These are phyloP conservation scores for Platichthys stellatus DNA, from an alignment of 2,113 vertebrate genomes.

Conservation along the genomic window DNA sequence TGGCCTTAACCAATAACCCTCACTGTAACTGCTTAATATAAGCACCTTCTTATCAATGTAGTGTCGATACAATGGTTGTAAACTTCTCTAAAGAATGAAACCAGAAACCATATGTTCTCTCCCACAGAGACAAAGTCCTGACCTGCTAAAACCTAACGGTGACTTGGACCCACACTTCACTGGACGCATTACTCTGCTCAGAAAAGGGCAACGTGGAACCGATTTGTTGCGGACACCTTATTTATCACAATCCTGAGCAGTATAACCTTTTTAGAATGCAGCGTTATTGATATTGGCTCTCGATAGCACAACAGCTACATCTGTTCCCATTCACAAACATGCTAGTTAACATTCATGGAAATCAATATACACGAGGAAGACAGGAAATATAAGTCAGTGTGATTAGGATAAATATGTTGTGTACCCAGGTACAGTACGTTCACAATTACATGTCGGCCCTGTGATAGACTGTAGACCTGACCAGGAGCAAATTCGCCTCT, in stretches of 20 bases:
- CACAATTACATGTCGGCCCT: not conserved
- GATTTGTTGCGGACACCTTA: not conserved
- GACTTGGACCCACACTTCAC: conserved; percentile 1
- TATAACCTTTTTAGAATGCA: conserved; percentile 34
- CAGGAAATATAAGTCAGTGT: not conserved
- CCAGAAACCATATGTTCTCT: not conserved
- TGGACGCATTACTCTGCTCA: not conserved
- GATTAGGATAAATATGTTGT: not conserved
- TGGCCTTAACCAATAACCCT: too few species aligned
- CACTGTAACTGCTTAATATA: not conserved
- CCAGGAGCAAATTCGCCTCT: not conserved
- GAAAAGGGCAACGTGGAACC: not conserved
- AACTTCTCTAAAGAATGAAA: not conserved
- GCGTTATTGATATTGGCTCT: conserved; percentile 22
- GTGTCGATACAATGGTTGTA: not conserved
- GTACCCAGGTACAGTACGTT: not conserved
- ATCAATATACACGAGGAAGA: not conserved
- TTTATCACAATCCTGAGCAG: conserved; percentile 10
- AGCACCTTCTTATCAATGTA: not conserved
- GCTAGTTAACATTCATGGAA: conserved; percentile 2
- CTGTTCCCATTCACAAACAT: conserved; percentile 27
- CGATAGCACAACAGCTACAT: conserved; percentile 12
- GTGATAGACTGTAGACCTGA: not conserved
- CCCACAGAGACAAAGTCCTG: not conserved
- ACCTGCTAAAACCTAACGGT: not conserved